Evolutionary conservation across 2,113 vertebrate species (phyloP), one percentile per base, ranked within the genome.

Genomic region (Paracanthobrama guichenoti): DNA sequence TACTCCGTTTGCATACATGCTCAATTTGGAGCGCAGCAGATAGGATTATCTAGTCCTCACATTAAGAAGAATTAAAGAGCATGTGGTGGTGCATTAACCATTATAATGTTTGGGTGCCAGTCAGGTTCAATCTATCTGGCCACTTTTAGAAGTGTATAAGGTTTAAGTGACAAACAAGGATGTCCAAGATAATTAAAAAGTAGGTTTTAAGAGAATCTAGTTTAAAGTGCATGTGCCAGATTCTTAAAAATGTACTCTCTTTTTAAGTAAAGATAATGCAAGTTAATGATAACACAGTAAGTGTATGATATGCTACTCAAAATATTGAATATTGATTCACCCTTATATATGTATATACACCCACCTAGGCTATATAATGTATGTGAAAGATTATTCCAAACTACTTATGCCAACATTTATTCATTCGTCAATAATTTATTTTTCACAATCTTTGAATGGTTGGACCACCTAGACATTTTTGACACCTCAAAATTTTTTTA

Each of bases 81-180:
- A 79, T 79, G 76, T 79, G 76, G 35, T 24, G 76, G 22, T 73
- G 42, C 76, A 79, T 62, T 79, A 62, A 26, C 35, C 76, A 44
- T 79, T 44, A 79, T 79, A 62, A 60, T 79, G 76, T 79, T 79
- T 62, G 76, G 76, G 76, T 79, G 76, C 76, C 39, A 26, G 76
- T 79, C 57, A 18, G 55, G 57, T 62, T 79, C 20, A 24, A 59
- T 59, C 53, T 39, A 76, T 77, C 22, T 26, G 76, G 3, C 3
- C 6, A 77, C 50, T n/a, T 76, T 76, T n/a, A 28, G 10, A 26
- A 57, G 22, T 59, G 28, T 76, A 11, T 67, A 39, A 39, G 66
- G 35, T 71, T n/a, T 12, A n/a, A 69, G 1, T 12, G 10, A 69
- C 66, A n/a, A 10, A 69, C 39, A 42, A 42, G 10, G 20, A n/a